These are phyloP conservation scores for Bellardia bayeri DNA, from an alignment of 2,888 invertebrate genomes.

Conservation along the genomic window DNA sequence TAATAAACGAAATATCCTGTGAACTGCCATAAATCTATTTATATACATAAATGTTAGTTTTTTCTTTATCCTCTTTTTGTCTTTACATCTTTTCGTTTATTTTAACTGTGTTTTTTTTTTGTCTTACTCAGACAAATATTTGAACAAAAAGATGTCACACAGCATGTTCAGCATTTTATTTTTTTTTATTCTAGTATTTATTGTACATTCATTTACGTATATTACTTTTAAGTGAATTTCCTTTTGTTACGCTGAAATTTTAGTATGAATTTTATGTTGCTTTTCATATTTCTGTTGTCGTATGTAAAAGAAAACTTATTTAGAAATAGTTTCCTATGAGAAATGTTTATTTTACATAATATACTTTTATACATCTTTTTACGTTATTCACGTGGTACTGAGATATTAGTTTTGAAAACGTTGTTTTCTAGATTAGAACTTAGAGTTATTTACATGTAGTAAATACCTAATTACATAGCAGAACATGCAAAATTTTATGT, in stretches of 20 bases:
- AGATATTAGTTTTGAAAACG: neutral
- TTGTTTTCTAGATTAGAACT: neutral
- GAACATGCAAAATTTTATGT: neutral
- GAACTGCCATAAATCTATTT: slow-evolving; percentile 65
- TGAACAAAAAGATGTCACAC: slow-evolving; percentile 41
- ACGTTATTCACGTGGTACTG: neutral
- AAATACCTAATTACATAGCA: neutral
- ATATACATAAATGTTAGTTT: slow-evolving; percentile 61
- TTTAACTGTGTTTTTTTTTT: slow-evolving; percentile 5
- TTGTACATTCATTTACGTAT: slow-evolving; percentile 22
- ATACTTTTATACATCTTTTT: neutral
- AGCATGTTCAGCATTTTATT: slow-evolving; percentile 60
- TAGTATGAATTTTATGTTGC: slow-evolving; percentile 50
- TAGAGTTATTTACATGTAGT: neutral
- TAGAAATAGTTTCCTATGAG: slow-evolving; percentile 28
- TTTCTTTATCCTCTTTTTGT: slow-evolving; percentile 24
- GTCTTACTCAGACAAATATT: slow-evolving; percentile 47
- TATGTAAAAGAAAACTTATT: slow-evolving; percentile 20
- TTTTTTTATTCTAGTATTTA: slow-evolving; percentile 6
- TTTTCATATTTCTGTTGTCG: slow-evolving; percentile 11
- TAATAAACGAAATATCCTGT: slow-evolving; percentile 69
- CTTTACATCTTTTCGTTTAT: slow-evolving; percentile 13
- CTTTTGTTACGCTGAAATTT: slow-evolving; percentile 31
- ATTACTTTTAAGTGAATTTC: slow-evolving; percentile 14
- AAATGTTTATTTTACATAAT: slow-evolving; percentile 13